Conservation (phyloP, 1,140 invertebrate genomes). For the Scaptodrosophila lebanonensis region DNA sequence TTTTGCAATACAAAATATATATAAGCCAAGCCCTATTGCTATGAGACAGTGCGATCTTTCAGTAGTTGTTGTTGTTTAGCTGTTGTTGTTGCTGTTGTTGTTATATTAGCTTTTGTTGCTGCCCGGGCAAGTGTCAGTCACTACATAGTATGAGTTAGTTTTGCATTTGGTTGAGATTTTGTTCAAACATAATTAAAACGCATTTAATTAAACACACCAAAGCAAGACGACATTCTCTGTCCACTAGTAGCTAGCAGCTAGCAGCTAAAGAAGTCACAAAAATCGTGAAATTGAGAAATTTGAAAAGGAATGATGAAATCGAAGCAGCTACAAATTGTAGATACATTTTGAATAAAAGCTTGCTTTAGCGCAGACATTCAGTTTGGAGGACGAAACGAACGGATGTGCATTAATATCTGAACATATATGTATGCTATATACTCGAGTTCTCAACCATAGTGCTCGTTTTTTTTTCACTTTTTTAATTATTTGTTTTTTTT, state of each 20-base stretch:
- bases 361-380: constrained; percentile 18
- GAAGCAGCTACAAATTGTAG: background rate
- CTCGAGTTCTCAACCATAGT: background rate
- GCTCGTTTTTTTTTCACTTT: no score
- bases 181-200: constrained; percentile 67
- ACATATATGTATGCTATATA: no score
- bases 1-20: constrained; percentile 63
- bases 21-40: constrained; percentile 54
- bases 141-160: constrained; percentile 2
- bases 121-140: no score
- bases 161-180: constrained; percentile 63
- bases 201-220: constrained; percentile 73
- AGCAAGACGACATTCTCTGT: constrained; percentile 55
- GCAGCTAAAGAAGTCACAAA: no score
- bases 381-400: background rate
- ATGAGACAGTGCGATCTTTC: constrained; percentile 16
- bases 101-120: no score
- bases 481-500: no score
- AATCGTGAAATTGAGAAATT: no score
- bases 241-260: no score
- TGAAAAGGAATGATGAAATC: no score
- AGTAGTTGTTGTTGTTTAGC: constrained; percentile 26
- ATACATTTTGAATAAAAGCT: background rate
- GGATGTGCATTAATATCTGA: background rate
- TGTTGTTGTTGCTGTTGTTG: constrained; percentile 16